Evolutionary conservation across 1,140 invertebrate species (phyloP).

Genomic region (Drosophila carrolli): DNA sequence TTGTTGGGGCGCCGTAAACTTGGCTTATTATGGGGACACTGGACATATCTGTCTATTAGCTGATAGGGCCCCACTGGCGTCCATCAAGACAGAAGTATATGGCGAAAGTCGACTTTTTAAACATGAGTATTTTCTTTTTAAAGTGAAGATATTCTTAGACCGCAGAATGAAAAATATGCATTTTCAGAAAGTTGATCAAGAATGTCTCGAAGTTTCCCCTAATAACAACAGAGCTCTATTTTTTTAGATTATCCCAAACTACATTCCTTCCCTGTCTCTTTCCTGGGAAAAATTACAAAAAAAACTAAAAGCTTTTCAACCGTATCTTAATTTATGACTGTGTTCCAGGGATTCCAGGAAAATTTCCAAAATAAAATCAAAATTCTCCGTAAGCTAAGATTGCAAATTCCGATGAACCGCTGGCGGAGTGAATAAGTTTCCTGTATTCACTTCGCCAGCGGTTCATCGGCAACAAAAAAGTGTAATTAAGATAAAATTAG

Average conservation of each 20-base stretch:
- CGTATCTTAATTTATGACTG: neutral
- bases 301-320: neutral
- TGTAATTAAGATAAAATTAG: slow-evolving; percentile 54
- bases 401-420: slow-evolving; percentile 12
- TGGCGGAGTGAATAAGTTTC: slow-evolving; percentile 15
- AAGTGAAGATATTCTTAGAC: no score
- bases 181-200: no score
- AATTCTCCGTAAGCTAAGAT: slow-evolving; percentile 1
- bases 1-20: slow-evolving; percentile 29
- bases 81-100: slow-evolving; percentile 18
- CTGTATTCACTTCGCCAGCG: no score
- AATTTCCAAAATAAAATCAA: neutral
- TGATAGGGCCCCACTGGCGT: slow-evolving; percentile 23
- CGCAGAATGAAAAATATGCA: no score
- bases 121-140: neutral
- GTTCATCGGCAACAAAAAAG: slow-evolving; percentile 21
- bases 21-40: slow-evolving; percentile 44
- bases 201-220: no score
- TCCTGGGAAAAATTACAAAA: no score
- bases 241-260: no score
- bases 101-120: neutral
- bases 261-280: neutral
- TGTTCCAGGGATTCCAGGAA: neutral
- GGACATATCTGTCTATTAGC: slow-evolving; percentile 25
- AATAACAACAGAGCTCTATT: no score